phyloP scores from a whole-genome alignment of 1,140 invertebrate species.

The Nephotettix cincticeps region DNA sequence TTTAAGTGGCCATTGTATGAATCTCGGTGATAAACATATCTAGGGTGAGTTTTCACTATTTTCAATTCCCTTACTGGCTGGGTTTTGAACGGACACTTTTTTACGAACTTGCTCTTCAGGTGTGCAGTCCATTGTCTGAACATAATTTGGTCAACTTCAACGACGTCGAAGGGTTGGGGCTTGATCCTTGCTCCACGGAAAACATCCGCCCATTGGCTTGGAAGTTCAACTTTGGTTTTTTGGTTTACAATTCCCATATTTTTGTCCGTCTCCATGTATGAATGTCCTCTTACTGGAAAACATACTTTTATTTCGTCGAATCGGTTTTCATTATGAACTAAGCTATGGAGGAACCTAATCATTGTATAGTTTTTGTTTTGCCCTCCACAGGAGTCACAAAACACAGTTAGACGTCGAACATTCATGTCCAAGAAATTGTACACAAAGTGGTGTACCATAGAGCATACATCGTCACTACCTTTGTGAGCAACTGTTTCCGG shows the following conservation, averaged over 20 bases:
- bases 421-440: conserved; percentile 24
- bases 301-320: conserved; percentile 30
- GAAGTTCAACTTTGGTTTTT: conserved; percentile 28
- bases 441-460: conserved; percentile 32
- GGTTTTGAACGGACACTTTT: conserved; percentile 18
- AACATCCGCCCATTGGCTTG: conserved; percentile 18
- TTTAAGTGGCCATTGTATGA: conserved; percentile 28
- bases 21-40: conserved; percentile 13
- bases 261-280: conserved; percentile 36
- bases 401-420: conserved; percentile 30
- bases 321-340: conserved; percentile 32
- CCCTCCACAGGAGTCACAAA: conserved; percentile 37
- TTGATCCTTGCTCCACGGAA: conserved; percentile 16
- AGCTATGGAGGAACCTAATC: conserved; percentile 33
- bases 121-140: conserved; percentile 25
- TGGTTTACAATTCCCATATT: conserved; percentile 26
- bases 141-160: conserved; percentile 23
- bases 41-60: conserved; percentile 8
- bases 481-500: conserved; percentile 31
- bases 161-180: conserved; percentile 15
- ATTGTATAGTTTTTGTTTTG: conserved; percentile 35
- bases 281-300: conserved; percentile 37
- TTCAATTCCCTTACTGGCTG: conserved; percentile 24
- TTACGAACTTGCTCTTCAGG: neutral
- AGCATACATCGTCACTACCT: conserved; percentile 34